phyloP scores from a whole-genome alignment of 1,140 invertebrate species.

The Metopolophium dirhodum region DNA sequence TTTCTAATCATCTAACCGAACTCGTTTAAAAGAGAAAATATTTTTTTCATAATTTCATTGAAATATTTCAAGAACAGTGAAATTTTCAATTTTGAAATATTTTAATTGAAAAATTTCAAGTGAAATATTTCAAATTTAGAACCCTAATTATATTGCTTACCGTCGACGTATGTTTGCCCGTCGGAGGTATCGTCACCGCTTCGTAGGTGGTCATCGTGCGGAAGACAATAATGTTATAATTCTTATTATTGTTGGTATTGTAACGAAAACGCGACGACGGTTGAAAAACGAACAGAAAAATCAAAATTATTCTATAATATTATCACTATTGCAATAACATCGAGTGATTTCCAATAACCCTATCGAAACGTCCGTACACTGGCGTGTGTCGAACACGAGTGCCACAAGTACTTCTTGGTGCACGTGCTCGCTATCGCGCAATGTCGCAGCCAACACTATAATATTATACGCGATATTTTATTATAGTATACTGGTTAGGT shows the following conservation, averaged over 20 bases:
- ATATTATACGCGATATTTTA: background rate
- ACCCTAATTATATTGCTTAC: background rate
- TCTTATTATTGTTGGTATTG: too few relatives aligned
- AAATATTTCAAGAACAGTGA: too few relatives aligned
- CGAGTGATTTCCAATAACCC: background rate
- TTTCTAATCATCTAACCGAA: too few relatives aligned
- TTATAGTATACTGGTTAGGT: background rate
- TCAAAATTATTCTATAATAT: background rate
- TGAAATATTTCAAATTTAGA: too few relatives aligned
- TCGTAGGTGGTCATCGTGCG: background rate
- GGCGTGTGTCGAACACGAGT: background rate
- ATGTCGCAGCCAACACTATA: background rate
- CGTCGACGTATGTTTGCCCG: conserved; percentile 4
- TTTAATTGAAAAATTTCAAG: too few relatives aligned
- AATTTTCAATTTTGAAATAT: too few relatives aligned
- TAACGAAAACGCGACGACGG: background rate
- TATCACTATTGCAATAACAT: background rate
- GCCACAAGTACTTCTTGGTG: background rate
- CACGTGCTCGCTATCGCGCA: background rate
- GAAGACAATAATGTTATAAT: background rate
- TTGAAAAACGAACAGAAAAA: background rate
- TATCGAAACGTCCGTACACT: background rate
- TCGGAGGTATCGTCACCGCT: background rate
- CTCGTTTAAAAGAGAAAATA: too few relatives aligned
- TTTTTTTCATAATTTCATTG: too few relatives aligned